Conservation (phyloP, 2,888 invertebrate genomes). For the Phengaris alcon region DNA sequence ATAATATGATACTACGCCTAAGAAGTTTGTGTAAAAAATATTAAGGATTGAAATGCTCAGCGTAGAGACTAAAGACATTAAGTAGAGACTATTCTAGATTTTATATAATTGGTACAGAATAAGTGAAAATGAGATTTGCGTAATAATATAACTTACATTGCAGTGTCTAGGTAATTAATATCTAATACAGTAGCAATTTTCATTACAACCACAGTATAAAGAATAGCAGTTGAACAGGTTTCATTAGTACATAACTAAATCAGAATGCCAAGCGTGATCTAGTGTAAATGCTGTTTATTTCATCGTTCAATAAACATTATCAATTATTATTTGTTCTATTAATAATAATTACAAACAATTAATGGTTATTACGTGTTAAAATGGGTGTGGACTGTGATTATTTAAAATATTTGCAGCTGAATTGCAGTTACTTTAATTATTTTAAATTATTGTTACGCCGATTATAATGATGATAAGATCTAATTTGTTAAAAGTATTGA, state of each 20-base stretch:
- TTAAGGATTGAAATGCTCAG: too few relatives aligned
- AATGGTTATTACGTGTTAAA: background rate
- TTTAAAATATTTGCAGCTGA: background rate
- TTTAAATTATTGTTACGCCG: background rate
- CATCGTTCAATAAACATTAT: constrained; percentile 8
- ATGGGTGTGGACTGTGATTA: background rate
- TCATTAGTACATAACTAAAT: constrained; percentile 75
- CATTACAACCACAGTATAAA: constrained; percentile 68
- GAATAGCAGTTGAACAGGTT: constrained; percentile 78
- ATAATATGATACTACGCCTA: too few relatives aligned
- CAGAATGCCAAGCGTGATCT: constrained; percentile 69
- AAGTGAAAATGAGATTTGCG: background rate
- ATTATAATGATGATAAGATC: background rate
- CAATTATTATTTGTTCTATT: constrained; percentile 18
- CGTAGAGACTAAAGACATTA: too few relatives aligned
- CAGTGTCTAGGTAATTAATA: constrained; percentile 66
- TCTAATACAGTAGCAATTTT: constrained; percentile 68
- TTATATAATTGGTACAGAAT: background rate
- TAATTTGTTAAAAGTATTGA: constrained; percentile 15
- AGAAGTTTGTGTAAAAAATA: too few relatives aligned
- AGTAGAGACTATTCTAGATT: background rate
- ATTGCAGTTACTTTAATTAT: background rate
- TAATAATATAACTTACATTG: constrained; percentile 30
- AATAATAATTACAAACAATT: background rate
- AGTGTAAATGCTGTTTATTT: constrained; percentile 53